Conservation (phyloP, 2,797 vertebrate genomes). For the Gymnothorax javanicus region DNA sequence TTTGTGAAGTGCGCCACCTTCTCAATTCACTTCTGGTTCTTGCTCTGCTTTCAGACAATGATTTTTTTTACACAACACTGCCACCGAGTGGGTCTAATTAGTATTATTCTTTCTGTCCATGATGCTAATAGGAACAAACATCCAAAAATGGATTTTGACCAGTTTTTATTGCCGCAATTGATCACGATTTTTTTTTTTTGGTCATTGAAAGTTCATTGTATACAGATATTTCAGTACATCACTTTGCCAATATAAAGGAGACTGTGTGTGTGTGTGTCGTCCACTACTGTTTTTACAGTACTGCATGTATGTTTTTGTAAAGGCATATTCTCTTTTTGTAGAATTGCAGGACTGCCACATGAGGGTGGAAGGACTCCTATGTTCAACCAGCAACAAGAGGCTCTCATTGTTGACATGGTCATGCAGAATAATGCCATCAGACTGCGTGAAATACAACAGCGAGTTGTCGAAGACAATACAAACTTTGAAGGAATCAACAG, state of each 20-base stretch:
- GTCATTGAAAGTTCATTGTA: neutral
- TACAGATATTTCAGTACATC: conserved; percentile 21
- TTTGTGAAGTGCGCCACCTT: too few relatives aligned
- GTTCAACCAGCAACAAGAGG: conserved; percentile 32
- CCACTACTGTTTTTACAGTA: neutral
- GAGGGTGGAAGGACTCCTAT: conserved; percentile 26
- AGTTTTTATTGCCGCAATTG: too few relatives aligned
- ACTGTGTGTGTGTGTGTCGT: neutral
- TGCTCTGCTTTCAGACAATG: too few relatives aligned
- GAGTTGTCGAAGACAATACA: too few relatives aligned
- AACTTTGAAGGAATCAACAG: too few relatives aligned
- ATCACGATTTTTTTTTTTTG: neutral
- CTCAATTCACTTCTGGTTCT: too few relatives aligned
- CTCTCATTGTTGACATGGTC: conserved; percentile 39
- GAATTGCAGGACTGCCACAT: conserved; percentile 43
- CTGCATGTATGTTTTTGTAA: conserved; percentile 26
- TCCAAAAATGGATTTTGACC: too few relatives aligned
- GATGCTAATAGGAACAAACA: too few relatives aligned
- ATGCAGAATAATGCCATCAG: conserved; percentile 37
- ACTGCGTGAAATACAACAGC: too few relatives aligned
- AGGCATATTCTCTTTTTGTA: conserved; percentile 36
- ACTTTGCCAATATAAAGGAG: conserved; percentile 14
- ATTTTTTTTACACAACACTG: too few relatives aligned
- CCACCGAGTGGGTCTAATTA: too few relatives aligned
- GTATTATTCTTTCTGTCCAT: too few relatives aligned